Evolutionary conservation across 2,113 vertebrate species (phyloP).

Genomic region (Crypturellus undulatus): DNA sequence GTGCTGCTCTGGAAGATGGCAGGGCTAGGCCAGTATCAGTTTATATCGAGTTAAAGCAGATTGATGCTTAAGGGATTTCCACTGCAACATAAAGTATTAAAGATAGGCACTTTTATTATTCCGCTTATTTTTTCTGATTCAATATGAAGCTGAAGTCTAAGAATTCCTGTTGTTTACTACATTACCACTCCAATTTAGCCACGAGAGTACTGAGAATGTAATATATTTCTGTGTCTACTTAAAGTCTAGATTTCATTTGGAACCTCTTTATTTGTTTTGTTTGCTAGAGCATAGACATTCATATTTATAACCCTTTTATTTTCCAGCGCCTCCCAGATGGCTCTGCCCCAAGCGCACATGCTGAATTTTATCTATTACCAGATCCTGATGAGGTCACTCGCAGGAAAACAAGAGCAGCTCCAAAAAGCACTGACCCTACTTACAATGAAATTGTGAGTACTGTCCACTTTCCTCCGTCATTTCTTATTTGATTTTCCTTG

Average conservation of each 20-base stretch:
- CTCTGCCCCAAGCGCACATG: slow-evolving; percentile 84
- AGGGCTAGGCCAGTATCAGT: not conserved
- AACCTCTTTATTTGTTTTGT: slow-evolving; percentile 55
- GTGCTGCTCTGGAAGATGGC: not conserved
- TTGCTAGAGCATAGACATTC: slow-evolving; percentile 46
- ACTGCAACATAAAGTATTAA: slow-evolving; percentile 12
- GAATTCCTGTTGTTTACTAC: not conserved
- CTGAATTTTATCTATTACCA: slow-evolving; percentile 84
- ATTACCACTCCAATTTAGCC: not conserved
- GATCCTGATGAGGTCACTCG: slow-evolving; percentile 77
- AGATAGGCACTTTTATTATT: slow-evolving; percentile 4
- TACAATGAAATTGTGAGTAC: slow-evolving; percentile 90
- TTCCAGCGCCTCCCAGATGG: slow-evolving; percentile 84
- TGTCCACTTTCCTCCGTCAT: not conserved
- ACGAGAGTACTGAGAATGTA: not conserved
- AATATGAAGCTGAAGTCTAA: not conserved
- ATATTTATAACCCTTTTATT: slow-evolving; percentile 66
- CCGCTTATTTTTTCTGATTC: slow-evolving; percentile 28
- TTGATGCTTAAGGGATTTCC: not conserved
- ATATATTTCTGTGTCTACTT: slow-evolving; percentile 13
- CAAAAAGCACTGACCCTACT: slow-evolving; percentile 85
- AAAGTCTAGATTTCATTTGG: slow-evolving; percentile 38
- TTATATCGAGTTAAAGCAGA: slow-evolving; percentile 15
- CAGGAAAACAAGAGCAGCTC: slow-evolving; percentile 86
- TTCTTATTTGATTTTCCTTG: slow-evolving; percentile 23